phyloP scores from a whole-genome alignment of 2,113 vertebrate species.

The Oenanthe melanoleuca region DNA sequence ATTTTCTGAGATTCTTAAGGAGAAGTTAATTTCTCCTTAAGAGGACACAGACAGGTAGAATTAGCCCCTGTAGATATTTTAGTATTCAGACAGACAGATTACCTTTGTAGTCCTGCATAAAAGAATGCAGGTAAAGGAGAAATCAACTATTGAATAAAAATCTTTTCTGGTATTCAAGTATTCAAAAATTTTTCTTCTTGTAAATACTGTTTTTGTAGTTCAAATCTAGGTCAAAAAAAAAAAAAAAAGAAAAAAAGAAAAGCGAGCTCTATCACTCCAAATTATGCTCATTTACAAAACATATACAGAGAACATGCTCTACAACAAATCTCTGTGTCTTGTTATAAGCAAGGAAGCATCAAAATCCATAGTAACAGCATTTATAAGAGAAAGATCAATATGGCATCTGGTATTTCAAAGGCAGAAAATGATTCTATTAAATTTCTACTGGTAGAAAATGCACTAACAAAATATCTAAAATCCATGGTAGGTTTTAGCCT shows the following conservation, averaged over 20 bases:
- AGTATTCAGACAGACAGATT: neutral
- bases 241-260: neutral
- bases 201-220: slow-evolving; percentile 10
- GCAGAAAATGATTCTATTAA: slow-evolving; percentile 41
- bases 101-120: neutral
- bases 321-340: slow-evolving; percentile 10
- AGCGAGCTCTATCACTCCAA: neutral
- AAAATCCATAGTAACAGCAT: slow-evolving; percentile 50
- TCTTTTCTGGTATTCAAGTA: neutral
- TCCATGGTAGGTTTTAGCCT: neutral
- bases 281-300: slow-evolving; percentile 43
- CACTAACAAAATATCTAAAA: slow-evolving; percentile 27
- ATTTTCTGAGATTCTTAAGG: neutral
- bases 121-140: slow-evolving; percentile 17
- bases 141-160: slow-evolving; percentile 19
- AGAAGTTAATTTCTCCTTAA: neutral
- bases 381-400: slow-evolving; percentile 60
- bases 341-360: slow-evolving; percentile 32
- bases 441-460: slow-evolving; percentile 28
- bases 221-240: neutral
- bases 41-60: neutral
- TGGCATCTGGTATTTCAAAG: slow-evolving; percentile 30
- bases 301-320: neutral
- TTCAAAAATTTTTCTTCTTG: neutral
- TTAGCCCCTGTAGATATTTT: neutral